These are phyloP conservation scores for Pristionchus arcanus DNA, from an alignment of 2,888 invertebrate species.

Conservation along the genomic window DNA sequence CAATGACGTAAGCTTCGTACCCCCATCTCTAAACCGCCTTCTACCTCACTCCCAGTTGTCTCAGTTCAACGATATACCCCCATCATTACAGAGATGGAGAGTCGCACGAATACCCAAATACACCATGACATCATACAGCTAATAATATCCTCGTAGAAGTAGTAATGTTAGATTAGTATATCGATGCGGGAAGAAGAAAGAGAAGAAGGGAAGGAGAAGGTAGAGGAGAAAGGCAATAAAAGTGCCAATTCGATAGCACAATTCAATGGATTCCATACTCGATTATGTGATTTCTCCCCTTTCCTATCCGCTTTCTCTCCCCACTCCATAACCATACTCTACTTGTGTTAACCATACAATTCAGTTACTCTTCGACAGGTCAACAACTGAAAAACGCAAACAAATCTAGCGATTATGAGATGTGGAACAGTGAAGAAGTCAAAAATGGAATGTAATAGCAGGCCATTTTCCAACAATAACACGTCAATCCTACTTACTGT, in stretches of 20 bases:
- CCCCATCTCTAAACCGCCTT: background rate
- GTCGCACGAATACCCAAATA: background rate
- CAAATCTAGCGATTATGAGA: background rate
- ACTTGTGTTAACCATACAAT: background rate
- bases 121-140: background rate
- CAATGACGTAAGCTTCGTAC: conserved; percentile 13
- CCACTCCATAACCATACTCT: background rate
- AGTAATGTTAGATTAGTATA: background rate
- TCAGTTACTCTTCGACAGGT: background rate
- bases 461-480: too few species aligned
- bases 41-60: background rate
- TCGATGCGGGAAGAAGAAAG: conserved; percentile 8
- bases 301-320: background rate
- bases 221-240: conserved; percentile 39
- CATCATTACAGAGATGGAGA: background rate
- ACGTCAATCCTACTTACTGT: too few species aligned
- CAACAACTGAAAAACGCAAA: background rate
- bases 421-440: background rate
- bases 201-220: background rate
- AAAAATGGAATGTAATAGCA: background rate
- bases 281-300: conserved; percentile 42
- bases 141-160: background rate
- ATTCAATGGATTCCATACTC: conserved; percentile 40
- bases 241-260: conserved; percentile 20
- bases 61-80: background rate